Conservation (phyloP, 1,140 invertebrate genomes). For the Bradysia coprophila region DNA sequence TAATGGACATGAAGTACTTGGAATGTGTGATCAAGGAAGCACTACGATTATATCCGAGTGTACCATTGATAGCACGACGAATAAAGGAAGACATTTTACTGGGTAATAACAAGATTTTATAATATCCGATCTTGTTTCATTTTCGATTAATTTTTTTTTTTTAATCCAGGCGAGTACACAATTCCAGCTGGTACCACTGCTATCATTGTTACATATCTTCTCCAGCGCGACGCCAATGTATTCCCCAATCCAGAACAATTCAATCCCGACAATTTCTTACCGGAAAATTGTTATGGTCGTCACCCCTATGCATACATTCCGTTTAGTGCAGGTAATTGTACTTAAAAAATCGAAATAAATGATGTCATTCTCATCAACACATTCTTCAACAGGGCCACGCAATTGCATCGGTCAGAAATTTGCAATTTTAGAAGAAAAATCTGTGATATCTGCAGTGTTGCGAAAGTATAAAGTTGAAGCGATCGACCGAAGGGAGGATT, state of each 20-base stretch:
- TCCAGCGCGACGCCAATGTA: slow-evolving; percentile 45
- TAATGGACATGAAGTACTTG: slow-evolving; percentile 47
- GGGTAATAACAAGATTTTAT: slow-evolving; percentile 22
- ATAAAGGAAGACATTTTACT: slow-evolving; percentile 35
- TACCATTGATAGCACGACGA: slow-evolving; percentile 44
- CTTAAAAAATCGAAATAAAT: too few species aligned
- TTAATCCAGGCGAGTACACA: slow-evolving; percentile 24
- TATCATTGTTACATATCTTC: slow-evolving; percentile 30
- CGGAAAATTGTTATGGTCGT: slow-evolving; percentile 32
- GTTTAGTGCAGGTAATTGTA: slow-evolving; percentile 58
- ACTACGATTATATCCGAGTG: slow-evolving; percentile 47
- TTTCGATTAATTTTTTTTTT: slow-evolving; percentile 1
- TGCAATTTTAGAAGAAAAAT: slow-evolving; percentile 55
- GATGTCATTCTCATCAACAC: too few species aligned
- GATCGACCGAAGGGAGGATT: slow-evolving; percentile 31
- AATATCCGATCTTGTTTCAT: neutral
- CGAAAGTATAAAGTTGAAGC: slow-evolving; percentile 38
- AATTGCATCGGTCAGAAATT: slow-evolving; percentile 59
- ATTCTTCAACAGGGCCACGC: too few species aligned
- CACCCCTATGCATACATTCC: slow-evolving; percentile 50
- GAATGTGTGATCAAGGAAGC: slow-evolving; percentile 54
- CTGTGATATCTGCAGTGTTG: slow-evolving; percentile 43
- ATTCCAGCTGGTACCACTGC: slow-evolving; percentile 32
- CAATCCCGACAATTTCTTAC: slow-evolving; percentile 58
- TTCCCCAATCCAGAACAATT: slow-evolving; percentile 54